Base-by-base conservation (phyloP, 2,797 vertebrate genomes). In the Parambassis ranga region DNA sequence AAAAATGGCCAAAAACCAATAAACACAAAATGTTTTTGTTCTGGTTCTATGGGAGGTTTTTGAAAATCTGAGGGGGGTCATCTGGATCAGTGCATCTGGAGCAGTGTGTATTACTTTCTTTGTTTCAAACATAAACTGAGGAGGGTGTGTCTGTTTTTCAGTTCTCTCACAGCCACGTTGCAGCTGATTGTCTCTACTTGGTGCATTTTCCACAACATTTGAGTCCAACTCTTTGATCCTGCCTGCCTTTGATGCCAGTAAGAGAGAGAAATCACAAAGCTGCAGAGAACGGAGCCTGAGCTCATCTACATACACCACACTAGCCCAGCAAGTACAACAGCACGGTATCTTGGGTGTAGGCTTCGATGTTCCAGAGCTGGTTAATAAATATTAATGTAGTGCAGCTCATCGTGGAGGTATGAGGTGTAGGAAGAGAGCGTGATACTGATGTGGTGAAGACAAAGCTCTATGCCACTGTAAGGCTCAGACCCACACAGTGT, bases 391-490 rank as follows among this genome's bases (percentile, higher is more conserved):
- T 87, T 62, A 65, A 89, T 60, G 46, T 2, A 4, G 35, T 43
- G 65, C 30, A 1, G 58, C 81, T 83, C 71, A 47, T 75, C 22
- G 19, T 48, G 2, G 36, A 71, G 63, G 62, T 79, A 66, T 52
- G 73, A 79, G 53, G 55, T 73, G 71, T 65, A 35, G 72, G 81
- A 78, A 22, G 67, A 35, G n/a, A 28, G 32, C 20, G 31, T 71
- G 56, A 65, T 41, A 4, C 61, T 7, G 50, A 58, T 11, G 27
- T 47, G 59, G 47, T 11, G 56, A 57, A 88, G 75, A 82, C 66
- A 69, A 78, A 79, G 87, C 74, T 57, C 75, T 77, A 82, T 84
- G 79, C 85, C 16, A 3, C 62, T 2, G 58, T 38, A 3, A 49
- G 23, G 50, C 52, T 38, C 15, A 50, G 70, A 82, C 82, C 78